Base-by-base conservation (phyloP, 2,113 vertebrate genomes). In the Archocentrus centrarchus region DNA sequence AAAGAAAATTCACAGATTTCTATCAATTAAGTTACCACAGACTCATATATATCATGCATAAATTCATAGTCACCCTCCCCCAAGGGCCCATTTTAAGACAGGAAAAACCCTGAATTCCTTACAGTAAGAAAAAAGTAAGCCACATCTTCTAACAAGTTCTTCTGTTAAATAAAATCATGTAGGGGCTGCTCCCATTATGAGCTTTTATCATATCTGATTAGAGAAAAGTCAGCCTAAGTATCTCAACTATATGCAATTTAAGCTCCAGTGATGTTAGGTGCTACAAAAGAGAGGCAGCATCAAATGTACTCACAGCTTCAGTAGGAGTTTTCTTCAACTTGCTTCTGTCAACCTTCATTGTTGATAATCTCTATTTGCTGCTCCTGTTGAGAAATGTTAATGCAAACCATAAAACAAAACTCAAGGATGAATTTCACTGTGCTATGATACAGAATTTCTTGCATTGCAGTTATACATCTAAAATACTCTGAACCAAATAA, bases 281-380 rank as follows among this genome's bases (percentile, higher is more conserved):
- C 22, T 10, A 13, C 24, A 5, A 60, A 44, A 59, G 15, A 37
- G 5, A 47, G 8, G 7, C 37, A 73, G 68, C 11, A 83, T 37
- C 44, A 59, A 20, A 73, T 15, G 85, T 93, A 97, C 97, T 97
- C 90, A 98, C 97, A 95, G 97, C 97, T 96, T 98, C 97, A 17
- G 97, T 98, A 87, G 97, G 97, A 80, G 97, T 98, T 95, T 98
- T 98, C 95, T 98, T 98, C 94, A 98, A 95, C 94, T 98, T 98
- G 94, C 97, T 98, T 94, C 97, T 95, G 95, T 98, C 97, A 87
- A 98, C 97, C 96, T 98, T 98, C 97, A 98, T 98, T 96, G 96
- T 96, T 91, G 91, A 87, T 94, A 92, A 94, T 96, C 93, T 95
- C 90, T 92, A 93, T 92, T 95, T 94, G 93, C 94, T 93, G 91